phyloP scores from a whole-genome alignment of 1,140 invertebrate species.

The Probaryconus sp. region DNA sequence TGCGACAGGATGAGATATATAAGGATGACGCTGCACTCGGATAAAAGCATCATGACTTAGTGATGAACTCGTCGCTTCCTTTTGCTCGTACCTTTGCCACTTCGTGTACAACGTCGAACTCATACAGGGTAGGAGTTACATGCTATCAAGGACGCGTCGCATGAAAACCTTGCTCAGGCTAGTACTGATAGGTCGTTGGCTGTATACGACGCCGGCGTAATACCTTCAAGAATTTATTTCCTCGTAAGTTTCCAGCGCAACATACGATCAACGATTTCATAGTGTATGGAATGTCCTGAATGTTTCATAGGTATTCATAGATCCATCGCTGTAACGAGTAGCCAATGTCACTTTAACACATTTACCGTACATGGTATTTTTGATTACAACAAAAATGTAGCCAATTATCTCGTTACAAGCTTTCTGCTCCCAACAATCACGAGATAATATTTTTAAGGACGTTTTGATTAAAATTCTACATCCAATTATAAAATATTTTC shows the following conservation, averaged over 20 bases:
- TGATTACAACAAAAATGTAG: slow-evolving; percentile 11
- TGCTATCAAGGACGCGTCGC: slow-evolving; percentile 26
- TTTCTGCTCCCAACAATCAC: no score
- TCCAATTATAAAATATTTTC: no score
- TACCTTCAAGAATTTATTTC: slow-evolving; percentile 56
- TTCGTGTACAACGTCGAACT: slow-evolving; percentile 54
- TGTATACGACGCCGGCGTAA: slow-evolving; percentile 41
- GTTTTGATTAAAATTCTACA: no score
- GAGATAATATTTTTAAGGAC: no score
- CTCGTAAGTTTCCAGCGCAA: slow-evolving; percentile 47
- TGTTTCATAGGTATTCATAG: slow-evolving; percentile 42
- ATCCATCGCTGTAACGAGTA: slow-evolving; percentile 13
- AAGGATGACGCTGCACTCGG: slow-evolving; percentile 64
- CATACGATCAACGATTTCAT: slow-evolving; percentile 47
- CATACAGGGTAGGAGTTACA: slow-evolving; percentile 44
- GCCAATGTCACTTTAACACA: slow-evolving; percentile 24
- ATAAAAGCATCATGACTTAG: slow-evolving; percentile 77
- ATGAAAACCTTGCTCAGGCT: slow-evolving; percentile 39
- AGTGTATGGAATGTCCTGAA: slow-evolving; percentile 23
- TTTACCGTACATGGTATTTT: slow-evolving; percentile 26
- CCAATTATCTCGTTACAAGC: slow-evolving; percentile 1
- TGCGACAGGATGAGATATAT: slow-evolving; percentile 48
- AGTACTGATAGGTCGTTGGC: slow-evolving; percentile 47
- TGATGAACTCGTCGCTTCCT: slow-evolving; percentile 68
- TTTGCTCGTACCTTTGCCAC: slow-evolving; percentile 55